Conservation (phyloP, 2,888 invertebrate genomes). For the Myopa tessellatipennis region DNA sequence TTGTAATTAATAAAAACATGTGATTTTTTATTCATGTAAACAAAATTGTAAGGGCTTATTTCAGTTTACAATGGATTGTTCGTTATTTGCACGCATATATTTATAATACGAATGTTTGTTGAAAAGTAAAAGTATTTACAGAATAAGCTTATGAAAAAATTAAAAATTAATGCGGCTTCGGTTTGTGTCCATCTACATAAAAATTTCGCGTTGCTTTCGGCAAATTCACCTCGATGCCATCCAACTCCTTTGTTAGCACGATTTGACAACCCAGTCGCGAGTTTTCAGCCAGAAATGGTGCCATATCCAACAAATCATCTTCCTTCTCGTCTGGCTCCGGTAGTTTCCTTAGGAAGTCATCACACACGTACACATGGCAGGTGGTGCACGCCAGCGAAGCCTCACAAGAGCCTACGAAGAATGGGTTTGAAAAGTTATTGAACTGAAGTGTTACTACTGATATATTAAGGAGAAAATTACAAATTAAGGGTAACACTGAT, state of each 20-base stretch:
- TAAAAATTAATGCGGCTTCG: constrained; percentile 84
- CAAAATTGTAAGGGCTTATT: neutral
- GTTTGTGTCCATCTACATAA: constrained; percentile 97
- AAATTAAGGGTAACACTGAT: no score
- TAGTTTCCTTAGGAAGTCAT: constrained; percentile 78
- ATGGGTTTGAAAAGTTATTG: neutral
- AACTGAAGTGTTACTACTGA: no score
- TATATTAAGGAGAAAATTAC: no score
- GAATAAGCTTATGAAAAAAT: neutral
- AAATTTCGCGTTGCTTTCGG: constrained; percentile 94
- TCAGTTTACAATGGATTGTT: no score
- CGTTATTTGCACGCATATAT: neutral
- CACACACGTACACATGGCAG: constrained; percentile 94
- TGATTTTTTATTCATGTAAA: constrained; percentile 1
- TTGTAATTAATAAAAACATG: neutral
- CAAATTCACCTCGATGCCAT: constrained; percentile 84
- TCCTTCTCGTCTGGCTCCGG: constrained; percentile 89
- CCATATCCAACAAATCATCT: constrained; percentile 97
- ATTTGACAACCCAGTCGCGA: constrained; percentile 97
- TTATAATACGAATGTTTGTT: neutral
- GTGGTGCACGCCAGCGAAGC: constrained; percentile 98
- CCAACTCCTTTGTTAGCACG: constrained; percentile 84
- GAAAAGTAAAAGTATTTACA: constrained; percentile 19
- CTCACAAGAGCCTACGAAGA: constrained; percentile 87
- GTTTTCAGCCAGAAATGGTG: constrained; percentile 94